Evolutionary conservation across 2,888 invertebrate genomes (phyloP).

Genomic region (Lacanobia oleracea): DNA sequence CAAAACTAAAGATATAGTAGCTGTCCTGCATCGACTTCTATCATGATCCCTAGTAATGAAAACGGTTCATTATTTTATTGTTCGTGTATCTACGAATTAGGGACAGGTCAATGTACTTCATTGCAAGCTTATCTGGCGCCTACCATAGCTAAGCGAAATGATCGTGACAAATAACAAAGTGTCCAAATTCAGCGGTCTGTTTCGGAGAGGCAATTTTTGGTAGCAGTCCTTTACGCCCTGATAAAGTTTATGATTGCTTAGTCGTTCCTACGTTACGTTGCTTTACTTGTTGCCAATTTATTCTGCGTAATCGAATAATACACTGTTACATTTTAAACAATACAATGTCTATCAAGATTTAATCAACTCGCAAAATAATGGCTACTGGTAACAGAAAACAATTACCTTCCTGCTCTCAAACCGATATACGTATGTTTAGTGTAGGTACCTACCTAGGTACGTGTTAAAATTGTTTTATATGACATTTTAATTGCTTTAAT

Average conservation of each 20-base stretch:
- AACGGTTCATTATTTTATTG: too few species aligned
- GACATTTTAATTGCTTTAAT: slow-evolving; percentile 31
- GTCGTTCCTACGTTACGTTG: not conserved
- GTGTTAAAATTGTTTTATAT: slow-evolving; percentile 32
- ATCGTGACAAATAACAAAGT: slow-evolving; percentile 4
- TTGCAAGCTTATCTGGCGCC: too few species aligned
- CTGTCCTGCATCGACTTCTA: too few species aligned
- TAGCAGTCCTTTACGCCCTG: slow-evolving; percentile 26
- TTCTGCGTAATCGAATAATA: slow-evolving; percentile 20
- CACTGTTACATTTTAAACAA: not conserved
- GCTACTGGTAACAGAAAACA: not conserved
- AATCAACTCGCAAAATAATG: slow-evolving; percentile 17
- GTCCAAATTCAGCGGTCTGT: slow-evolving; percentile 3
- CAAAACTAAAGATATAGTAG: too few species aligned
- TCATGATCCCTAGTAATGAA: too few species aligned
- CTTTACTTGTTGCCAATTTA: not conserved
- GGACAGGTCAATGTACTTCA: too few species aligned
- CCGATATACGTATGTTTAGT: slow-evolving; percentile 32
- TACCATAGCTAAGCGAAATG: not conserved
- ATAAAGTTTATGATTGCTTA: slow-evolving; percentile 19
- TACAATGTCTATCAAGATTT: slow-evolving; percentile 18
- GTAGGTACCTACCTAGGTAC: too few species aligned
- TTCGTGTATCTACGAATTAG: too few species aligned
- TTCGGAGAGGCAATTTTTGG: slow-evolving; percentile 19
- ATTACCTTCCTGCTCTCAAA: slow-evolving; percentile 23